phyloP scores from a whole-genome alignment of 2,888 invertebrate genomes.

The Dione juno region DNA sequence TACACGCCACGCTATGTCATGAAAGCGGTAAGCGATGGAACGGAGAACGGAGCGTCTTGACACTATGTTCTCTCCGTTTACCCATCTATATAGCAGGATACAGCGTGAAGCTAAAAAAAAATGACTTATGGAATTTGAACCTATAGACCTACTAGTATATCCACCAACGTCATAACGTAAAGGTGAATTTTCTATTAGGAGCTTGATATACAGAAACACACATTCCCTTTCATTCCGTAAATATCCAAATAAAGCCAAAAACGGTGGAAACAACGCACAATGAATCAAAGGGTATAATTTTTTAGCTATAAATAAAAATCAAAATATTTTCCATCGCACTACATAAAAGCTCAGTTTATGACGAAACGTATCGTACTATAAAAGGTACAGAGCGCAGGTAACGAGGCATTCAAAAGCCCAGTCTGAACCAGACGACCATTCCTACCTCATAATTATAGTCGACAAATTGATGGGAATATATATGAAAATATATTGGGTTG shows the following conservation, averaged over 20 bases:
- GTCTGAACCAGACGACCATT: slow-evolving; percentile 43
- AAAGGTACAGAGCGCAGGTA: slow-evolving; percentile 35
- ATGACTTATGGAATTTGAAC: too few species aligned
- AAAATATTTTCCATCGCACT: slow-evolving; percentile 30
- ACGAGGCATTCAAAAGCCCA: slow-evolving; percentile 42
- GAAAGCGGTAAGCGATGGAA: too few species aligned
- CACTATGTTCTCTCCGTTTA: too few species aligned
- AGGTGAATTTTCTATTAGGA: background rate
- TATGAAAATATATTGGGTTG: slow-evolving; percentile 37
- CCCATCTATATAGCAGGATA: background rate
- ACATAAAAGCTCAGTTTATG: slow-evolving; percentile 42
- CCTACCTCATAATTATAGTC: slow-evolving; percentile 41
- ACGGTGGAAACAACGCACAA: slow-evolving; percentile 3
- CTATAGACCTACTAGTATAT: background rate
- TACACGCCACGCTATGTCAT: too few species aligned
- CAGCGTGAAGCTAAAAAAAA: background rate
- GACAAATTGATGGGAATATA: slow-evolving; percentile 40
- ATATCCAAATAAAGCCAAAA: slow-evolving; percentile 5
- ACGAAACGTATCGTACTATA: slow-evolving; percentile 35
- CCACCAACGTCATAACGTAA: background rate
- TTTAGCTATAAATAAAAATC: slow-evolving; percentile 33
- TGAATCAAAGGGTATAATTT: slow-evolving; percentile 26
- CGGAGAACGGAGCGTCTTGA: too few species aligned
- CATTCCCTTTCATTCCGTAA: too few species aligned
- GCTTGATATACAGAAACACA: slow-evolving; percentile 8